Conservation (phyloP, 2,797 vertebrate species). For the Geotrypetes seraphini region DNA sequence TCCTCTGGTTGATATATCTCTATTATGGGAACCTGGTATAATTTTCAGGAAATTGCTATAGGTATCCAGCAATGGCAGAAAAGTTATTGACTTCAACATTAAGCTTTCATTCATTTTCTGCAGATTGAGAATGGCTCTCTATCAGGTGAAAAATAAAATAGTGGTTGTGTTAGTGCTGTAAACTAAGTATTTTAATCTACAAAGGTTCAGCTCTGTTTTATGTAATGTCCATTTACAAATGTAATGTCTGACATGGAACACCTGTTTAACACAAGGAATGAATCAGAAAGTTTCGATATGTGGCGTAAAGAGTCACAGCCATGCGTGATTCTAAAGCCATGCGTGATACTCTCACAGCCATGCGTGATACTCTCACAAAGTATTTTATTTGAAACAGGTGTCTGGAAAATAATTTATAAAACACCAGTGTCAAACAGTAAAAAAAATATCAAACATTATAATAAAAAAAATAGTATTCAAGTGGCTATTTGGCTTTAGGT, state of each 20-base stretch:
- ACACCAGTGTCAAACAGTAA: too few relatives aligned
- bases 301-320: conserved; percentile 10
- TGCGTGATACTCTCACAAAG: too few relatives aligned
- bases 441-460: too few relatives aligned
- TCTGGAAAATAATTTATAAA: too few relatives aligned
- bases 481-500: too few relatives aligned
- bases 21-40: background rate
- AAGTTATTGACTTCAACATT: background rate
- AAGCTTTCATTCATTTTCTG: conserved; percentile 32
- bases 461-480: too few relatives aligned
- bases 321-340: conserved; percentile 9
- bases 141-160: conserved; percentile 22
- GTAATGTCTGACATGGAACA: conserved; percentile 4
- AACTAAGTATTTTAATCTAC: conserved; percentile 25
- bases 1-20: conserved; percentile 77
- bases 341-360: too few relatives aligned
- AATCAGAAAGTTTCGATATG: conserved; percentile 2
- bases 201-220: conserved; percentile 20
- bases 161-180: conserved; percentile 31
- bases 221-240: conserved; percentile 10
- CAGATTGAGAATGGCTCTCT: conserved; percentile 31
- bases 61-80: background rate
- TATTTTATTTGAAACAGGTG: too few relatives aligned
- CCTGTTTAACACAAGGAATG: conserved; percentile 1
- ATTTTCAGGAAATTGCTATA: background rate